Percentiles rank a stretch among this genome's conserved stretches.
These are phyloP conservation scores for cattle (Bos taurus) DNA, from an alignment of 2,113 vertebrate genomes.

Conservation along the genomic window ARS-UCD2.0 NC_037336.1:21999501-22000000, in stretches of 20 bases:
- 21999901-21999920: constrained; percentile 95
- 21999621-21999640: constrained; percentile 50
- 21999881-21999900: constrained; percentile 89
- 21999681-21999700: constrained; percentile 64
- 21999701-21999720: constrained; percentile 54
- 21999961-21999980: constrained; percentile 96
- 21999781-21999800: constrained; percentile 17
- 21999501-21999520: constrained; percentile 29
- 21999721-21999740: constrained; percentile 48
- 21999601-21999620: constrained; percentile 44
- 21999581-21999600: constrained; percentile 58
- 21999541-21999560: constrained; percentile 51
- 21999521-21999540: constrained; percentile 56
- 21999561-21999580: constrained; percentile 46
- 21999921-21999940: constrained; percentile 91
- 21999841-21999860: constrained; percentile 79
- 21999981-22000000: constrained; percentile 75
- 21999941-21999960: constrained; percentile 91
- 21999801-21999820: constrained; percentile 18
- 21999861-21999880: constrained; percentile 95
- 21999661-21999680: constrained; percentile 59
- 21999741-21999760: constrained; percentile 2
- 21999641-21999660: constrained; percentile 67
- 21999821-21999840: constrained; percentile 27
- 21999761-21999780: constrained; percentile 52